Evolutionary conservation across 2,888 invertebrate species (phyloP).

Genomic region (Heliconius aoede): DNA sequence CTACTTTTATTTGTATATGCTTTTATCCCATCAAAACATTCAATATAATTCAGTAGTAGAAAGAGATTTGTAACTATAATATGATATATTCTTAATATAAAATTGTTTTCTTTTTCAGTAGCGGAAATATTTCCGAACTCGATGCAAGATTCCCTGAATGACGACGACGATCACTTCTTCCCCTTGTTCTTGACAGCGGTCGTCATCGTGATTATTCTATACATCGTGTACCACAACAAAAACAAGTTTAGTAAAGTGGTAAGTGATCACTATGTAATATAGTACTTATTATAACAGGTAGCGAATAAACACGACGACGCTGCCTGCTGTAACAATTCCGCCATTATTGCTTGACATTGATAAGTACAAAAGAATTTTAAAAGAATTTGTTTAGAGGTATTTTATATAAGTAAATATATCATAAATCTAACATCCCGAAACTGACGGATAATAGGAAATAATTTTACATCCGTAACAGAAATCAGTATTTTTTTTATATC

Average conservation of each 20-base stretch:
- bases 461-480: no score
- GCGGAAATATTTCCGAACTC: conserved; percentile 62
- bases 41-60: background rate
- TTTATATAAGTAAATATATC: no score
- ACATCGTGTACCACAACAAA: conserved; percentile 77
- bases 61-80: background rate
- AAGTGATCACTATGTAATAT: conserved; percentile 47
- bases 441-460: no score
- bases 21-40: background rate
- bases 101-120: conserved; percentile 48
- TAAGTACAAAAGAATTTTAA: no score
- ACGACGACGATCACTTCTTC: conserved; percentile 74
- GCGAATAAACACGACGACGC: no score
- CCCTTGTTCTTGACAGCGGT: conserved; percentile 74
- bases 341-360: no score
- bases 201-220: conserved; percentile 68
- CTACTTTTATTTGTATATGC: background rate
- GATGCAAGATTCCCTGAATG: conserved; percentile 61
- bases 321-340: no score
- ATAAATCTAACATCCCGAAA: no score
- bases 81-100: background rate
- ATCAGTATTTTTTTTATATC: no score
- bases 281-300: no score
- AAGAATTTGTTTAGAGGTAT: no score
- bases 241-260: conserved; percentile 78